Percentiles rank a stretch among this genome's conserved stretches.
These are phyloP conservation scores for Arion vulgaris DNA, from an alignment of 1,140 invertebrate genomes.

Conservation along the genomic window DNA sequence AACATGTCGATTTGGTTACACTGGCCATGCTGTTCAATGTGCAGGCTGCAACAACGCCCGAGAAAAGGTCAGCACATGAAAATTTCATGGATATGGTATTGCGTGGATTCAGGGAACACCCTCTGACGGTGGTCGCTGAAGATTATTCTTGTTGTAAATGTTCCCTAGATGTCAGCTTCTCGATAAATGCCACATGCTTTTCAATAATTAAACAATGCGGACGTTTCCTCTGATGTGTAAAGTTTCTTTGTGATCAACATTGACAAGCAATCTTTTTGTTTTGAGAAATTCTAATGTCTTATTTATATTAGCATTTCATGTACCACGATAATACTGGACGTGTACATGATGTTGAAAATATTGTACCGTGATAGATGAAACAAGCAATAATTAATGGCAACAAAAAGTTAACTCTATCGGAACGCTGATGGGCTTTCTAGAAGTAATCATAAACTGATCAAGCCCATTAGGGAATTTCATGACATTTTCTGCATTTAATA, in stretches of 20 bases:
- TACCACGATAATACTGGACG: not conserved
- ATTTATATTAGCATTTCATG: not conserved
- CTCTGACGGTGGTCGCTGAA: not conserved
- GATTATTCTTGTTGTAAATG: not conserved
- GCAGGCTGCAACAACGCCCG: not conserved
- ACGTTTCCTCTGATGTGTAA: not conserved
- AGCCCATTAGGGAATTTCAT: not conserved
- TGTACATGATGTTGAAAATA: not conserved
- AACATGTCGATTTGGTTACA: not conserved
- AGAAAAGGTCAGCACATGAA: not conserved
- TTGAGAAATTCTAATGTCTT: not conserved
- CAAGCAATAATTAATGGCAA: not conserved
- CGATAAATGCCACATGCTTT: not conserved
- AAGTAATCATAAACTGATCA: slow-evolving; percentile 1
- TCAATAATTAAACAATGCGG: not conserved
- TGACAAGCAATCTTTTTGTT: not conserved
- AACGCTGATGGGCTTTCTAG: not conserved
- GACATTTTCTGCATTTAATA: too few species aligned
- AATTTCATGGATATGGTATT: not conserved
- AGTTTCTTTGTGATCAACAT: slow-evolving; percentile 4
- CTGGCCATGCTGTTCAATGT: not conserved
- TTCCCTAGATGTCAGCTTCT: not conserved
- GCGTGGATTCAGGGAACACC: not conserved
- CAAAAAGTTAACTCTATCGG: not conserved
- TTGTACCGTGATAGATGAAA: not conserved